A percentile compares a stretch with the other conserved stretches of the same genome.
Conservation (phyloP, 2,113 vertebrate genomes). For the Orientallactaga bullata region DNA sequence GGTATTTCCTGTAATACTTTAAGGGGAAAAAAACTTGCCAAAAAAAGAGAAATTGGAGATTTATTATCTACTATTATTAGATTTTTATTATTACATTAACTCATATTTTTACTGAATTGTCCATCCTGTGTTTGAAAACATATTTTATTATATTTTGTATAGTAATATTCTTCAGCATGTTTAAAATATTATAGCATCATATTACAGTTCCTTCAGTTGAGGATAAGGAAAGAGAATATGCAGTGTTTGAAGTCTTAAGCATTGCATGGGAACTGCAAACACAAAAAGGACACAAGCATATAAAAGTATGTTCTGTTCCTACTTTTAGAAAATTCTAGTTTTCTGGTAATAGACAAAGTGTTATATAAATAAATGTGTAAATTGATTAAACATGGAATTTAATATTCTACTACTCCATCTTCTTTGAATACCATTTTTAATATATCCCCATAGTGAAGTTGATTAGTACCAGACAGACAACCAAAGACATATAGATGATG, state of each 20-base stretch:
- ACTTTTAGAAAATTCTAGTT: conserved; percentile 5
- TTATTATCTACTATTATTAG: conserved; percentile 71
- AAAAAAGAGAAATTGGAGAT: conserved; percentile 50
- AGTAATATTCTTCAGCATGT: neutral
- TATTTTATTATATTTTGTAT: conserved; percentile 52
- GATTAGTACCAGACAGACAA: conserved; percentile 30
- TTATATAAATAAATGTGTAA: neutral
- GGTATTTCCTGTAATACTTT: conserved; percentile 27
- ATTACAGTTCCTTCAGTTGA: conserved; percentile 25
- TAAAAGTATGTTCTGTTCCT: neutral
- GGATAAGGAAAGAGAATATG: neutral
- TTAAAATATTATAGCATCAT: conserved; percentile 51
- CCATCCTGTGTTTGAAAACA: conserved; percentile 57
- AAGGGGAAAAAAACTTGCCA: neutral
- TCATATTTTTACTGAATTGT: conserved; percentile 74
- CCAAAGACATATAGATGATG: conserved; percentile 58
- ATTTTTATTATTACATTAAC: conserved; percentile 59
- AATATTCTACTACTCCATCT: neutral
- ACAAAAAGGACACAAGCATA: neutral
- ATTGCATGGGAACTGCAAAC: conserved; percentile 32
- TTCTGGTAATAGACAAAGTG: neutral
- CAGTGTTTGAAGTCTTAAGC: conserved; percentile 5
- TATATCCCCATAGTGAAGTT: conserved; percentile 54
- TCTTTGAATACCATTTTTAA: conserved; percentile 30
- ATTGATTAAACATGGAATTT: conserved; percentile 31